These are phyloP conservation scores for Gasterosteus nipponicus DNA, from an alignment of 2,113 vertebrate genomes.

Conservation along the genomic window DNA sequence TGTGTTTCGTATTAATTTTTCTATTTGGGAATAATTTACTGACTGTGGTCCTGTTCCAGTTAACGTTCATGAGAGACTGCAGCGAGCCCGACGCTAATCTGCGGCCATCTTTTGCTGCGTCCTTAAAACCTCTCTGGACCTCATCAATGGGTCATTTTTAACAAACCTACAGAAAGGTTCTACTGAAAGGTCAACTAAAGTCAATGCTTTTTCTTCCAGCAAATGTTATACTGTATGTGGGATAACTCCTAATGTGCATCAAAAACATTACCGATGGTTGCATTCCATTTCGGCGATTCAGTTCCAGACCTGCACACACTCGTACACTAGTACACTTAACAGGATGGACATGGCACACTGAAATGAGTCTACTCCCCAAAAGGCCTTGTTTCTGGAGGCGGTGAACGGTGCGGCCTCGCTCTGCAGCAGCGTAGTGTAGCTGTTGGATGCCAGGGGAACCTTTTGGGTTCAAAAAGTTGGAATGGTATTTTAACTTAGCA, in stretches of 20 bases:
- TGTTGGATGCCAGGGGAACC: no score
- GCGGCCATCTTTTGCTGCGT: not conserved
- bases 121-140: not conserved
- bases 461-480: not conserved
- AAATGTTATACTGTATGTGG: not conserved
- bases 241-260: not conserved
- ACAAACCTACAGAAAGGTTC: not conserved
- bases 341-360: not conserved
- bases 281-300: not conserved
- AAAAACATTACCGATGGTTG: not conserved
- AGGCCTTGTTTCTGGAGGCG: not conserved
- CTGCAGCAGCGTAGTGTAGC: no score
- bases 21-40: conserved; percentile 30
- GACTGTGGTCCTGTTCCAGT: conserved; percentile 20
- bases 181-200: conserved; percentile 11
- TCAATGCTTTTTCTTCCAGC: not conserved
- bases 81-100: not conserved
- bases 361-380: not conserved
- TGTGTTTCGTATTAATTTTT: conserved; percentile 42
- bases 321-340: no score
- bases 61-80: conserved; percentile 25
- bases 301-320: not conserved
- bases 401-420: not conserved
- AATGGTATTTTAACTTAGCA: not conserved
- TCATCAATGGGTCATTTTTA: not conserved